A percentile compares a stretch with the other conserved stretches of the same genome.
Evolutionary conservation across 1,140 invertebrate species (phyloP).

Genomic region (Drosophila simulans): DNA sequence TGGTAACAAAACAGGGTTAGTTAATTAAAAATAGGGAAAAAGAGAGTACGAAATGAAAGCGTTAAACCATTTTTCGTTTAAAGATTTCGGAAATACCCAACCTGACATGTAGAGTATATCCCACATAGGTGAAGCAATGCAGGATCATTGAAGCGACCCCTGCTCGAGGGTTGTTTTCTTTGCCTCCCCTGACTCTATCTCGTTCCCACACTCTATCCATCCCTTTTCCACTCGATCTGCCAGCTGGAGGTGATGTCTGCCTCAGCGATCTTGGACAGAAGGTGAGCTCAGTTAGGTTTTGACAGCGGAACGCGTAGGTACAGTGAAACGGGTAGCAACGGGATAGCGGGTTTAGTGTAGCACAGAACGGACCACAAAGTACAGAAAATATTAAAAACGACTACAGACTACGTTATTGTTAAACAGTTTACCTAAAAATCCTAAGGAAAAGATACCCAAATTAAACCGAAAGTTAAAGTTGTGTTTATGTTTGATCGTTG

Average conservation of each 20-base stretch:
- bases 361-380: conserved; percentile 52
- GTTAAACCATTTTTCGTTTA: no score
- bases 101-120: conserved; percentile 21
- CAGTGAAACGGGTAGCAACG: conserved; percentile 63
- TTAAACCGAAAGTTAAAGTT: conserved; percentile 53
- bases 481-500: conserved; percentile 66
- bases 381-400: conserved; percentile 59
- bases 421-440: conserved; percentile 30
- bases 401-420: conserved; percentile 50
- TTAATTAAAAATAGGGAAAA: no score
- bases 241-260: conserved; percentile 35
- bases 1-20: no score
- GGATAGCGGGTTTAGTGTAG: conserved; percentile 47
- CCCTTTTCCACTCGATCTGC: neutral
- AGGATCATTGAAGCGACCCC: conserved; percentile 10
- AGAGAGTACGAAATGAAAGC: no score
- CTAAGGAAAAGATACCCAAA: neutral
- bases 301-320: conserved; percentile 79
- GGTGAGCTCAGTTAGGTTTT: conserved; percentile 78
- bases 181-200: neutral
- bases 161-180: conserved; percentile 59
- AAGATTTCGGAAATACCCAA: conserved; percentile 2
- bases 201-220: neutral
- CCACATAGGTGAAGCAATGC: conserved; percentile 11
- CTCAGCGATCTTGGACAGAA: conserved; percentile 38